Evolutionary conservation across 2,888 invertebrate species (phyloP).

Genomic region (Entomobrya proxima): DNA sequence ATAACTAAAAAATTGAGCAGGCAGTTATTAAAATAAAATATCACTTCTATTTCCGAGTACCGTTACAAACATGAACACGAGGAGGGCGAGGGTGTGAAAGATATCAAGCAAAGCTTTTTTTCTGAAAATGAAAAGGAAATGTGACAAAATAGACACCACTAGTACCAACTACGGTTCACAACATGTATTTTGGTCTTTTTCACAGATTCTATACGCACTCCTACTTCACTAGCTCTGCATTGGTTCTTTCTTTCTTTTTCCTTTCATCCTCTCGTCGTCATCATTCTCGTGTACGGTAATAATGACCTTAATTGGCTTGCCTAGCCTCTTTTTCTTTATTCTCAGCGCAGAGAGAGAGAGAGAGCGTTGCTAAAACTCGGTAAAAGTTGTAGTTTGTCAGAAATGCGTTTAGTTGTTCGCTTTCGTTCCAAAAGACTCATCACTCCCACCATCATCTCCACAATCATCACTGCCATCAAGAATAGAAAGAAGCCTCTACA

Average conservation of each 20-base stretch:
- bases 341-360: too few relatives aligned
- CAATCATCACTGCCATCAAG: background rate
- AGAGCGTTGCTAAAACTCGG: background rate
- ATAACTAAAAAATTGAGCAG: background rate
- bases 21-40: slow-evolving; percentile 43
- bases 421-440: background rate
- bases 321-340: background rate
- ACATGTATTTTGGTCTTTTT: background rate
- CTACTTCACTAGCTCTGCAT: background rate
- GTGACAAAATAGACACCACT: background rate
- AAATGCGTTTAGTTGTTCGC: background rate
- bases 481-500: background rate
- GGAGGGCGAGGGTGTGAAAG: too few relatives aligned
- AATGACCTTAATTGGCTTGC: slow-evolving; percentile 57
- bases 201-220: background rate
- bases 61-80: background rate
- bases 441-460: background rate
- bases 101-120: too few relatives aligned
- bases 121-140: background rate
- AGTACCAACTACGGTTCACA: background rate
- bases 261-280: slow-evolving; percentile 22
- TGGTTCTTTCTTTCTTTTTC: background rate
- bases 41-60: slow-evolving; percentile 1
- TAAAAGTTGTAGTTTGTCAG: background rate
- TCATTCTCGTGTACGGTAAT: slow-evolving; percentile 17